Conservation (phyloP, 2,888 invertebrate species). For the Prosapia bicincta region DNA sequence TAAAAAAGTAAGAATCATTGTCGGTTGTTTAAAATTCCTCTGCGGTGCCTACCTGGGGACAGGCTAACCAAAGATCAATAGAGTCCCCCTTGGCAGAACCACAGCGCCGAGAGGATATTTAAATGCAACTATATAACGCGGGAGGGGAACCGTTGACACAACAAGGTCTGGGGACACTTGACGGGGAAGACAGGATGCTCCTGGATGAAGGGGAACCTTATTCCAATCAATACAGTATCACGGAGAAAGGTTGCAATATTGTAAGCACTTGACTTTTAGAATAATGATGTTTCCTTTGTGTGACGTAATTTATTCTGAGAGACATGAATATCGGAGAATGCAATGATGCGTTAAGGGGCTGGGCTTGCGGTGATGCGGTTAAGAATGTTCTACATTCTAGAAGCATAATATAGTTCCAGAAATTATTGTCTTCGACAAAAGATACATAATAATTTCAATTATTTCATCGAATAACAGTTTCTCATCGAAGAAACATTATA, state of each 20-base stretch:
- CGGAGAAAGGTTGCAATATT: background rate
- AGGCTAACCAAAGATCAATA: background rate
- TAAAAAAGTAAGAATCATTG: no score
- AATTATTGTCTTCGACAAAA: background rate
- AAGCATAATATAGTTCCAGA: no score
- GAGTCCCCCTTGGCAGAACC: background rate
- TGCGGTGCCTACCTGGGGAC: background rate
- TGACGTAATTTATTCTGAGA: background rate
- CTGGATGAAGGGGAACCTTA: background rate
- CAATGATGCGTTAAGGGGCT: background rate
- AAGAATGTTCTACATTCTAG: background rate
- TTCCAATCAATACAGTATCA: background rate
- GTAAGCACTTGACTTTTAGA: background rate
- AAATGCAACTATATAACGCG: background rate
- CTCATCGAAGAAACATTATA: no score
- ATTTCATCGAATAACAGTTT: no score
- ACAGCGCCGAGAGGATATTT: background rate
- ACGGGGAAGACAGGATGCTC: background rate
- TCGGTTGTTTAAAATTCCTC: background rate
- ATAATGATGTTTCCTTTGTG: background rate
- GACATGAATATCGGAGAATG: background rate
- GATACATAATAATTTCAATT: no score
- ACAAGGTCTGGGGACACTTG: background rate
- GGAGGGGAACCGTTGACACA: background rate
- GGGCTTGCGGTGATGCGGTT: no score